Conservation (phyloP, 2,888 invertebrate species). For the Pandemis heparana region DNA sequence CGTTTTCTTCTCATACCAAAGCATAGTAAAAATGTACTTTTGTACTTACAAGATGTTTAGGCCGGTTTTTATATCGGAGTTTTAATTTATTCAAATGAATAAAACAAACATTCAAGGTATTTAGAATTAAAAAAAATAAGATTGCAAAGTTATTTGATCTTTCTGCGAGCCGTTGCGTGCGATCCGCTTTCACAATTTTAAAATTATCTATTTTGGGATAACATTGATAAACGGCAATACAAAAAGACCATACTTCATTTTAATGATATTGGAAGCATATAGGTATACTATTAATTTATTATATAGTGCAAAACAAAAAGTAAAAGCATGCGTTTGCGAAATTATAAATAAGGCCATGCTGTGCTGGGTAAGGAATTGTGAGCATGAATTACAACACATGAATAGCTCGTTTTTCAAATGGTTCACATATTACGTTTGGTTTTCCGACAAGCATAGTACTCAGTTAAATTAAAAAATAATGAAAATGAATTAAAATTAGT, state of each 20-base stretch:
- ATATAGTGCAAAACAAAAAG: not conserved
- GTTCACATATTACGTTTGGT: not conserved
- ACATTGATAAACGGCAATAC: not conserved
- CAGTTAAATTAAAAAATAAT: conserved; percentile 8
- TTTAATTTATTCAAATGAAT: not conserved
- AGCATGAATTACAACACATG: not conserved
- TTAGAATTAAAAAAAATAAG: not conserved
- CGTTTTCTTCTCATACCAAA: no score
- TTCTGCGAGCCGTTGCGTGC: not conserved
- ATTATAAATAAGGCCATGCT: not conserved
- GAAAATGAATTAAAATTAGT: conserved; percentile 4
- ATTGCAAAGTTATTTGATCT: not conserved
- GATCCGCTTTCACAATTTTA: not conserved
- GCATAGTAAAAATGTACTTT: no score
- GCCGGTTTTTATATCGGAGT: no score
- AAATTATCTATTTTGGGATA: not conserved
- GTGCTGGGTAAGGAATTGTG: not conserved
- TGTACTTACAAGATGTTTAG: no score
- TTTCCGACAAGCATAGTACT: not conserved
- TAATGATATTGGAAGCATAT: not conserved
- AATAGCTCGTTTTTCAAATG: not conserved
- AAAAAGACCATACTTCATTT: not conserved
- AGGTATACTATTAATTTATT: not conserved
- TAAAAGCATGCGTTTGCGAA: conserved; percentile 22
- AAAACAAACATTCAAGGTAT: not conserved